These are phyloP conservation scores for Microcebus murinus DNA, from an alignment of 2,113 vertebrate genomes.

Conservation along the genomic window DNA sequence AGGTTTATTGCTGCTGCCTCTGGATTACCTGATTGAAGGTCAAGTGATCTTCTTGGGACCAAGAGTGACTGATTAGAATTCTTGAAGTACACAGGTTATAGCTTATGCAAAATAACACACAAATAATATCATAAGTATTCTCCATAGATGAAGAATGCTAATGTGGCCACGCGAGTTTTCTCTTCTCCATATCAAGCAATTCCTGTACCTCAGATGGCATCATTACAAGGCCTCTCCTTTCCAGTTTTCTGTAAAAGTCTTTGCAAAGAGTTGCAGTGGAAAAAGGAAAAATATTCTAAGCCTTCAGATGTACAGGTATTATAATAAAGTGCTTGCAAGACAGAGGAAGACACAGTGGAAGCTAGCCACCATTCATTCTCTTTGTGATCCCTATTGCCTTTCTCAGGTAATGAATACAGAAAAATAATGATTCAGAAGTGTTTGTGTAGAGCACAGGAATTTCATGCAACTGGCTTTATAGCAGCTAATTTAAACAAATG, in stretches of 20 bases:
- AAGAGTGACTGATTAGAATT: background rate
- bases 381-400: background rate
- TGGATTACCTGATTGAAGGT: background rate
- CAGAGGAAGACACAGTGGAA: background rate
- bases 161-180: background rate
- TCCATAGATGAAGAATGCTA: background rate
- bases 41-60: background rate
- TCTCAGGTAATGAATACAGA: background rate
- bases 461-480: background rate
- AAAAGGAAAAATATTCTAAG: background rate
- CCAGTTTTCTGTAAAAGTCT: background rate
- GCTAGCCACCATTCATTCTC: background rate
- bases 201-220: background rate
- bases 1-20: background rate
- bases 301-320: background rate
- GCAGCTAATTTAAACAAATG: background rate
- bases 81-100: background rate
- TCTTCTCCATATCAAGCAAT: background rate
- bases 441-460: background rate
- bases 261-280: background rate
- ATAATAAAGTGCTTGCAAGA: background rate
- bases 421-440: background rate
- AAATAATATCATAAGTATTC: background rate
- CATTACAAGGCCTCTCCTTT: background rate
- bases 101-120: background rate